Evolutionary conservation across 2,113 vertebrate genomes (phyloP).

Genomic region (Ursus arctos): DNA sequence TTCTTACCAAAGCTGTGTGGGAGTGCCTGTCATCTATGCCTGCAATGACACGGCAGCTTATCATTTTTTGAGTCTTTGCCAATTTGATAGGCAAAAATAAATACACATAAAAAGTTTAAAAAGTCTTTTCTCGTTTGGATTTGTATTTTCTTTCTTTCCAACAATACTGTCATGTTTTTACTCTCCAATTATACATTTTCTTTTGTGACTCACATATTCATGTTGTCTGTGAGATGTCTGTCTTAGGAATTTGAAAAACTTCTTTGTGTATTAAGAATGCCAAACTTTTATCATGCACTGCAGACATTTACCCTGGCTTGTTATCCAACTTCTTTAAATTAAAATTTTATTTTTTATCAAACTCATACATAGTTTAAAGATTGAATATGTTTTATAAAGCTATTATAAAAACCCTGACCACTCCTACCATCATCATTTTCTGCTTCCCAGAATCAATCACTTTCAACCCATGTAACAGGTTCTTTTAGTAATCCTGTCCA

Average conservation of each 20-base stretch:
- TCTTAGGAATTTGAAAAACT: neutral
- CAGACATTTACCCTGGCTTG: neutral
- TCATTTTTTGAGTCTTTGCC: neutral
- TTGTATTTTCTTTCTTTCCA: constrained; percentile 29
- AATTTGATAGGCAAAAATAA: neutral
- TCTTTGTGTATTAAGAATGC: neutral
- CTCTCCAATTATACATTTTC: neutral
- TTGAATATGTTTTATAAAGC: neutral
- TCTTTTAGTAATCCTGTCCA: neutral
- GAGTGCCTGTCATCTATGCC: neutral
- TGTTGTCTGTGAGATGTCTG: neutral
- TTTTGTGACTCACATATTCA: neutral
- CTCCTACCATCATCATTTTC: neutral
- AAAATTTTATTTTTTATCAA: constrained; percentile 43
- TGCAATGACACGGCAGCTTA: neutral
- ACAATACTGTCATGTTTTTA: neutral
- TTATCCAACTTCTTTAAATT: neutral
- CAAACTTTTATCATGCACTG: neutral
- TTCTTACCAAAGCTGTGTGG: neutral
- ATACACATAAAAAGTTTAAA: neutral
- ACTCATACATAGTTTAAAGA: neutral
- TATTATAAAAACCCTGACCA: neutral
- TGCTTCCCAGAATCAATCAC: neutral
- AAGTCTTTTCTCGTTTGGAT: neutral
- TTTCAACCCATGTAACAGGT: constrained; percentile 15